phyloP scores from a whole-genome alignment of 2,797 vertebrate species.

The Martes flavigula region DNA sequence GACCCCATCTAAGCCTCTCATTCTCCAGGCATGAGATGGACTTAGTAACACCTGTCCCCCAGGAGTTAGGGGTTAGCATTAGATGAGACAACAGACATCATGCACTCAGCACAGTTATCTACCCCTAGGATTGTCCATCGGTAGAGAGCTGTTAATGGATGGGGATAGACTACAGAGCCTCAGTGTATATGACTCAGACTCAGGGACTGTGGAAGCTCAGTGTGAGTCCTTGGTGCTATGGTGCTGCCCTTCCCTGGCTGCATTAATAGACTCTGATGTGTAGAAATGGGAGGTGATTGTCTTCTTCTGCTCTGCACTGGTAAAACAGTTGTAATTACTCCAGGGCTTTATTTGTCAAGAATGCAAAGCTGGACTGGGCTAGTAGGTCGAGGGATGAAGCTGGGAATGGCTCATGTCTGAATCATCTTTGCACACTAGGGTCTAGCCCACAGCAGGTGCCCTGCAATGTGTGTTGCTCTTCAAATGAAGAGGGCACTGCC shows the following conservation, averaged over 20 bases:
- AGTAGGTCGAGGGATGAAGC: not conserved
- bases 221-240: no score
- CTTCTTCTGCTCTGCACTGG: not conserved
- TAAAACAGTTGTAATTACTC: not conserved
- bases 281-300: not conserved
- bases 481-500: no score
- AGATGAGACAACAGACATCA: not conserved
- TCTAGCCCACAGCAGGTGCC: rapidly evolving
- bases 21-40: not conserved
- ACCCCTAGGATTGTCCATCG: not conserved
- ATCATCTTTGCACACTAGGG: not conserved
- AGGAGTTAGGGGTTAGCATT: not conserved
- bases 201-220: rapidly evolving
- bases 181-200: rapidly evolving
- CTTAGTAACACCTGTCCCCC: not conserved
- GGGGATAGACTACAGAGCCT: rapidly evolving
- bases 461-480: rapidly evolving
- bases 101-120: not conserved
- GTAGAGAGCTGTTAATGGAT: not conserved
- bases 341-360: not conserved
- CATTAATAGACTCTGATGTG: not conserved
- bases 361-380: not conserved
- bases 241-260: not conserved
- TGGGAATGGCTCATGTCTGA: not conserved
- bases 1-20: not conserved